Evolutionary conservation across 2,113 vertebrate species (phyloP), one percentile per base, ranked within the genome.

Genomic region (Hypocryptadius cinnamomeus): DNA sequence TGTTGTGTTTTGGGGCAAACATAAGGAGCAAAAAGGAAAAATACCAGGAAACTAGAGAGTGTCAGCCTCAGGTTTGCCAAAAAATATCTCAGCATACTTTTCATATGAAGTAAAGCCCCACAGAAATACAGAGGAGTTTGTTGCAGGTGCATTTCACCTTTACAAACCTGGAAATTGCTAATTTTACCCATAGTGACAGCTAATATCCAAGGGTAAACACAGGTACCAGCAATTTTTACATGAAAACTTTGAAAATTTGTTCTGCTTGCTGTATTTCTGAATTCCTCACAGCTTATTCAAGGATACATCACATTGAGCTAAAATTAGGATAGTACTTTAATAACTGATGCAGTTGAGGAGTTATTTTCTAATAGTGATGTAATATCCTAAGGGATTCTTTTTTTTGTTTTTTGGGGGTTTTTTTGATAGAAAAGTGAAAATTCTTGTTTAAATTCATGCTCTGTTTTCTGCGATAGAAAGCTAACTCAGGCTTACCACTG

Each of bases 401-500:
- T 40, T 14, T 40, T 40, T 6, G 13, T 42, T 42, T 8, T 20
- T 40, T 33, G 19, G 30, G 18, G 53, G 1, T 22, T 53, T 50
- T 60, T 64, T 45, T 59, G 5, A 42, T 91, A 53, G 13, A 60
- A 64, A 95, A 91, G 59, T 85, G 35, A 72, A 92, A 95, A 90
- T 70, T 22, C 85, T 83, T 85, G 20, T 94, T 95, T 88, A 94
- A 95, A 93, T 91, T 84, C 20, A 57, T 71, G 53, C 73, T 19
- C 57, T 87, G 28, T 60, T 78, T 94, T 90, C 76, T 71, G 51
- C 93, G 72, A 81, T 85, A 83, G 69, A 92, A 94, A 91, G 71
- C 72, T 94, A 90, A 56, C 76, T 89, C 47, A 74, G 68, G 47
- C 87, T 94, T 93, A 86, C 83, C 82, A 81, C 60, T 94, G 93